Evolutionary conservation across 2,888 invertebrate genomes (phyloP), one percentile per base, ranked within the genome.

Genomic region (Ophraella communa): DNA sequence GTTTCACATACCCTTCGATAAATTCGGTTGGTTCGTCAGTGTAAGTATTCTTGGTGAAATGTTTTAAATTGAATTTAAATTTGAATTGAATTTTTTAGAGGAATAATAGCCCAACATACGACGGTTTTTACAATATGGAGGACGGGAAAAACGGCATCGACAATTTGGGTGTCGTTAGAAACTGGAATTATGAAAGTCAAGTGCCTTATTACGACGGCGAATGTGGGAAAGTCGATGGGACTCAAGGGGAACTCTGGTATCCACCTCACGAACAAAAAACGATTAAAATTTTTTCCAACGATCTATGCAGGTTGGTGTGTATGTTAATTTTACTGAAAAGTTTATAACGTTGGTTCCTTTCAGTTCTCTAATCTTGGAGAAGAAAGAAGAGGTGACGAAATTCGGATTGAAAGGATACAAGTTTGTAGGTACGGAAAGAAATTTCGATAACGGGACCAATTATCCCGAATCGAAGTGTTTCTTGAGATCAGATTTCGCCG

Each of bases 1-100:
- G 8, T 66, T 87, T 10, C 70, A 82, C 1, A 86, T 93, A 71
- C 92, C 92, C 0, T 91, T 86, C 73, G 88, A 87, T 30, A 91
- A 87, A 75, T 95, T 96, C 80, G 96, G 92, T 8, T 94, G 95
- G 92, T 93, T 96, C 78, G 91, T 89, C 77, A 82, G 82, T 58
- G 93, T 93, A 80, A 87, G 88, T 85, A 47, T n/a, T 3, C 7
- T 11, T 20, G 2, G 8, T 17, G n/a, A n/a, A n/a, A n/a, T n/a
- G n/a, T n/a, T n/a, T n/a, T n/a, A n/a, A n/a, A n/a, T n/a, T n/a
- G n/a, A n/a, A n/a, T n/a, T n/a, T n/a, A n/a, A n/a, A n/a, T n/a
- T n/a, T n/a, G n/a, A 4, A 10, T 45, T 17, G 8, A 17, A 23
- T 21, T 42, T 85, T 80, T 7, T 84, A 94, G 90, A 88, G 94